Evolutionary conservation across 2,113 vertebrate species (phyloP), one percentile per base, ranked within the genome.

Genomic region (Centrocercus urophasianus): DNA sequence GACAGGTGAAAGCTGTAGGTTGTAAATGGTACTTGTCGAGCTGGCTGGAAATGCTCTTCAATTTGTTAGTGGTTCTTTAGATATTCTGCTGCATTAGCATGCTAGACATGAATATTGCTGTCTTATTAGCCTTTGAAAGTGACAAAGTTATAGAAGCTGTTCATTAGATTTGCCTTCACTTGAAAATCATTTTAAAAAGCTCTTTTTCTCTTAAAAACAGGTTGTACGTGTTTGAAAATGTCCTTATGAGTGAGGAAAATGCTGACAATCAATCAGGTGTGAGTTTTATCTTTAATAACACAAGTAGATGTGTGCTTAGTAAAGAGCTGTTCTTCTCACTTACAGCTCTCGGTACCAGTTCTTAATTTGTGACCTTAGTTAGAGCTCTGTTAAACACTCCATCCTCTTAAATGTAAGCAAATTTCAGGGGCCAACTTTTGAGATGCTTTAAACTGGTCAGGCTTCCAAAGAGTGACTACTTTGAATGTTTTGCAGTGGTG

Each of bases 131-230:
- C 93, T 80, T 65, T 85, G 81, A 8, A 95, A 91, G 40, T 88
- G 72, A 92, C 83, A 12, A n/a, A 90, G 84, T 21, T 85, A 82
- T 4, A 57, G 69, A 75, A 89, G 83, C 16, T 48, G 36, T 76
- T 52, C 5, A n/a, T 93, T 76, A 87, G 65, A 88, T 76, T 74
- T 71, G 18, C 71, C 56, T 93, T 75, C 32, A 36, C 25, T 72
- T 90, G 83, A 94, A 96, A 91, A 86, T 94, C 19, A 77, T 85
- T 67, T 69, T 74, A n/a, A 71, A 93, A 95, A 50, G 11, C 92
- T 50, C 30, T 4, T 11, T 89, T 94, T 65, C 40, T 21, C n/a
- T 93, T 67, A 63, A 93, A 92, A 73, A 30, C 42, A 79, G 54
- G 88, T 86, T 88, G 64, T 86, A 57, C 18, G 21, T 28, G 42